Base-by-base conservation (phyloP, 2,797 vertebrate species). In the Catharus ustulatus region DNA sequence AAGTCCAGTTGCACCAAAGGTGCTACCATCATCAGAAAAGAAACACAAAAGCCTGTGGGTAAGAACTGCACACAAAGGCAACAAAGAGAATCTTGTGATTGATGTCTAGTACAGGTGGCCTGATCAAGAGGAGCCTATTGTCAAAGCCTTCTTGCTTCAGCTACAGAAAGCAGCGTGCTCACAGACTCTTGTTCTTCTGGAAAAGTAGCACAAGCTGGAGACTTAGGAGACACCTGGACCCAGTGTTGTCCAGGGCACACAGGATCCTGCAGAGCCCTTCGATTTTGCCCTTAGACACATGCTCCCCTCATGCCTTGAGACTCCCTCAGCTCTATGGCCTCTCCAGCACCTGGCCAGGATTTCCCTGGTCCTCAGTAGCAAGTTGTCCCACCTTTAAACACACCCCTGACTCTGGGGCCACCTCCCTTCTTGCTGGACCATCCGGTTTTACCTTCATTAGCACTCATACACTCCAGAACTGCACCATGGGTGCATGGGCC, bases 401-500 rank as follows among this genome's bases (percentile, higher is more conserved):
- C 23, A 61, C 0, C 19, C 11, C 23, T 38, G 32, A 29, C 52
- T 26, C 9, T 26, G 26, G 13, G 8, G 20, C n/a, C 30, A 61
- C 24, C 46, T 64, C n/a, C 46, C 21, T 22, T 36, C 19, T 15
- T 30, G 11, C 30, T 38, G 9, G n/a, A 43, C 30, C 36, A 58
- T 66, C 16, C 12, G 17, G 29, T 58, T 32, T 72, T 32, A 77
- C 32, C 9, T 48, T 81, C 55, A 10, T 10, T 27, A 62, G 15
- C 26, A 27, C 19, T 84, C 7, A 1, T 24, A 22, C 6, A 0
- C 19, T 51, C 51, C 42, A 26, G 26, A 5, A 46, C 22, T 45
- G 17, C 43, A 74, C 23, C 17, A 55, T 2, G 1, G 48, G 29
- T 36, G 26, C 19, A 24, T 0, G 1, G 13, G n/a, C 29, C 8